Evolutionary conservation across 2,888 invertebrate species (phyloP), one percentile per base, ranked within the genome.

Genomic region (Hyppa rectilinea): DNA sequence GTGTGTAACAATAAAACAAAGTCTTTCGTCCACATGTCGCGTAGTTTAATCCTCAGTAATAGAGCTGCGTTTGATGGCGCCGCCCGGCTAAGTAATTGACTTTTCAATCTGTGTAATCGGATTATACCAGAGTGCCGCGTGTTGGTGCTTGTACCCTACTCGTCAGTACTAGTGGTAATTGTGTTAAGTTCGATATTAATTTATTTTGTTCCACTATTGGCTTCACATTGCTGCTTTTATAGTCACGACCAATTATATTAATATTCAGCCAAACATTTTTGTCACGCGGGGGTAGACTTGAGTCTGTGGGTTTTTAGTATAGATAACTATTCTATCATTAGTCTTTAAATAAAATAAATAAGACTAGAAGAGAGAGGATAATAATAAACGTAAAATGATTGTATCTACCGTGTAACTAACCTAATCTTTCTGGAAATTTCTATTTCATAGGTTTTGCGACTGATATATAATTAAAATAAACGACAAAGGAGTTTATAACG

Each of bases 101-200:
- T 95, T 95, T 95, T 95, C 95, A 95, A 95, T 95, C 94, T 94
- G 89, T 89, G 88, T 95, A 95, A 95, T 95, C 92, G 90, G 91
- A 90, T 89, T 91, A 91, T 81, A 17, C 71, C 82, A 45, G 77
- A 84, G 85, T 84, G 89, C 85, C 87, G 85, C 82, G 77, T 84
- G 88, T 85, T 85, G 89, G 88, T 80, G 80, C 86, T 80, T 82
- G 84, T 89, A 90, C 91, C 91, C 92, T 87, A 87, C 88, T 71
- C 80, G 75, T 83, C 83, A 72, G 70, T 49, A 49, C 68, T 31
- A 49, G 45, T 49, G 55, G 81, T 77, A 79, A 79, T 79, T 79
- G 77, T 81, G 77, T 79, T 79, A 67, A 66, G 55, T 69, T 66
- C 71, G 58, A 81, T 75, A 80, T 80, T 85, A 53, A 85, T 85